A percentile compares a stretch with the other conserved stretches of the same genome.
Evolutionary conservation across 2,888 invertebrate species (phyloP).

Genomic region (Ochropleura leucogaster): DNA sequence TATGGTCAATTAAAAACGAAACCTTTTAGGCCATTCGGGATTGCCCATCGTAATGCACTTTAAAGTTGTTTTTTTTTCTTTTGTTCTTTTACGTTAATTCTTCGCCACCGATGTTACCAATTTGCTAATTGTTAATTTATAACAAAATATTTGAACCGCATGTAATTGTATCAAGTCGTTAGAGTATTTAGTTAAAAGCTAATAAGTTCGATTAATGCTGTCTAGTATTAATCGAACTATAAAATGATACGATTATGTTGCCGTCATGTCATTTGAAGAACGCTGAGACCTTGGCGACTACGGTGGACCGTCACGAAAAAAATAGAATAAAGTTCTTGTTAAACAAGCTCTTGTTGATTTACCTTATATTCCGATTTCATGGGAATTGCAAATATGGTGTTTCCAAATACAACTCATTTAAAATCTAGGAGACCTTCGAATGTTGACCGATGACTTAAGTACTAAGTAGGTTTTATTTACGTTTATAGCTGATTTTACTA

Average conservation of each 20-base stretch:
- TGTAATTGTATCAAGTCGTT: slow-evolving; percentile 20
- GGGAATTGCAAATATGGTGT: slow-evolving; percentile 11
- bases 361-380: slow-evolving; percentile 23
- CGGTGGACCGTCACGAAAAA: slow-evolving; percentile 39
- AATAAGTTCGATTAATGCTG: too few relatives aligned
- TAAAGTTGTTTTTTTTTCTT: neutral
- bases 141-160: neutral
- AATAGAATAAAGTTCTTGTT: slow-evolving; percentile 41
- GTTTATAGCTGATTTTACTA: slow-evolving; percentile 3
- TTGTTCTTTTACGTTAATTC: neutral
- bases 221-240: slow-evolving; percentile 13
- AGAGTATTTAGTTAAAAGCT: neutral
- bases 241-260: slow-evolving; percentile 24
- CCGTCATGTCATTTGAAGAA: slow-evolving; percentile 63
- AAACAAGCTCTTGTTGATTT: slow-evolving; percentile 34
- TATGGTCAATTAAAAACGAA: neutral
- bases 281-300: slow-evolving; percentile 61
- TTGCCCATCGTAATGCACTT: neutral
- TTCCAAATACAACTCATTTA: slow-evolving; percentile 15
- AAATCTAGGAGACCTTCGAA: slow-evolving; percentile 19
- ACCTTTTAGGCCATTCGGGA: neutral
- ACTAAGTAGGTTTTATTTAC: slow-evolving; percentile 21
- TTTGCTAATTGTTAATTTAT: neutral
- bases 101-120: neutral
- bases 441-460: slow-evolving; percentile 9